A percentile compares a stretch with the other conserved stretches of the same genome.
Conservation (phyloP, 2,888 invertebrate genomes). For the Cephalotes varians region DNA sequence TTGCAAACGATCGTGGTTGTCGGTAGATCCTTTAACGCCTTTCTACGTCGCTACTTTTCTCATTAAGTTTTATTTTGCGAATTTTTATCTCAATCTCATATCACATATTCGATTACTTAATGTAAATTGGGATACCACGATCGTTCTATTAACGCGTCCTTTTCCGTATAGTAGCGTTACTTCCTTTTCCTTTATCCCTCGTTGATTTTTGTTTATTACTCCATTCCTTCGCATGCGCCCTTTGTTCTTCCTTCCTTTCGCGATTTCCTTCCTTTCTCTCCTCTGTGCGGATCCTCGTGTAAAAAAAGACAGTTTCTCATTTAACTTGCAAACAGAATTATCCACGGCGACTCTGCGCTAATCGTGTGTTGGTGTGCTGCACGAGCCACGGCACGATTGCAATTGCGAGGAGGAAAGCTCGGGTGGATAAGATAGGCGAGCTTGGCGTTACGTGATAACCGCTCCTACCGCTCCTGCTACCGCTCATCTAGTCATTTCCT, state of each 20-base stretch:
- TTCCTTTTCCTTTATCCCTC: too few species aligned
- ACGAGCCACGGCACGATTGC: not conserved
- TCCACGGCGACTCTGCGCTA: conserved; percentile 33
- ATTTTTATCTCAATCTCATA: conserved; percentile 6
- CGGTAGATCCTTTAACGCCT: not conserved
- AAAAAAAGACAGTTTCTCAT: conserved; percentile 23
- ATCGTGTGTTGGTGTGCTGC: conserved; percentile 32
- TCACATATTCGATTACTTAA: conserved; percentile 9
- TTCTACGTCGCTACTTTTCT: conserved; percentile 25
- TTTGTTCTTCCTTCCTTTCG: conserved; percentile 1
- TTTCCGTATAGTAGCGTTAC: not conserved
- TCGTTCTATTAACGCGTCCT: not conserved
- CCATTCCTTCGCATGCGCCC: not conserved
- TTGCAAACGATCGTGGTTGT: not conserved
- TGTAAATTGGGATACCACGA: not conserved
- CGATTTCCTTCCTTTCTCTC: not conserved
- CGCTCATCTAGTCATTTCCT: conserved; percentile 46
- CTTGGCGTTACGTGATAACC: conserved; percentile 31
- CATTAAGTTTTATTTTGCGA: conserved; percentile 8
- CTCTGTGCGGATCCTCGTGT: not conserved
- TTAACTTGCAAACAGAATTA: conserved; percentile 52
- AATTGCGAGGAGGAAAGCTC: conserved; percentile 28
- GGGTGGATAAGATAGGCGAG: conserved; percentile 27
- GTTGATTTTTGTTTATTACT: conserved; percentile 42
- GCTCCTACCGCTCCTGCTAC: conserved; percentile 30